Evolutionary conservation across 2,888 invertebrate genomes (phyloP).

Genomic region (Oxytorus armatus): DNA sequence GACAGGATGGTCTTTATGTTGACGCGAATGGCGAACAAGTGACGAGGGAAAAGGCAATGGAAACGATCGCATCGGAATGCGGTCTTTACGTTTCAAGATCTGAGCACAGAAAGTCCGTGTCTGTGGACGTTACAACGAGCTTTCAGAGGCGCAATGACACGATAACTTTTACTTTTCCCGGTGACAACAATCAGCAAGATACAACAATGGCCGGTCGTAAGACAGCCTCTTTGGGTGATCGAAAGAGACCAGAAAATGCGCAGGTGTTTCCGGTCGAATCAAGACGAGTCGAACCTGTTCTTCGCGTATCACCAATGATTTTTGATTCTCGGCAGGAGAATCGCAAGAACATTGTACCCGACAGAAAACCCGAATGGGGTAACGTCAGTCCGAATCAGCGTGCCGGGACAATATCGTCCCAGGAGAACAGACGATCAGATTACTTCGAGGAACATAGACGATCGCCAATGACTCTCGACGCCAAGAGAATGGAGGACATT

Average conservation of each 20-base stretch:
- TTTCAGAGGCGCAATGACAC: constrained; percentile 81
- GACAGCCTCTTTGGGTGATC: constrained; percentile 72
- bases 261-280: constrained; percentile 78
- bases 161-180: constrained; percentile 81
- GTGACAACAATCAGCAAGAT: constrained; percentile 75
- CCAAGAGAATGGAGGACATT: constrained; percentile 80
- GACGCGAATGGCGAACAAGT: constrained; percentile 78
- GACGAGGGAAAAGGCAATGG: constrained; percentile 75
- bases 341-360: constrained; percentile 75
- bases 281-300: constrained; percentile 76
- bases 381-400: constrained; percentile 82
- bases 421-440: constrained; percentile 81
- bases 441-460: constrained; percentile 82
- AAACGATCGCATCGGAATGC: constrained; percentile 73
- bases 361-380: constrained; percentile 80
- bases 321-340: constrained; percentile 79
- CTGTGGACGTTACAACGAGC: constrained; percentile 80
- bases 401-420: constrained; percentile 71
- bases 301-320: constrained; percentile 80
- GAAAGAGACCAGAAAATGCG: constrained; percentile 75
- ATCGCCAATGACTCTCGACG: constrained; percentile 81
- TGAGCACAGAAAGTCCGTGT: constrained; percentile 81
- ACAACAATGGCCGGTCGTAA: constrained; percentile 73
- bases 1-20: constrained; percentile 82
- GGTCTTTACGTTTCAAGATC: constrained; percentile 79